These are phyloP conservation scores for Venturia canescens DNA, from an alignment of 1,140 invertebrate genomes.

Conservation along the genomic window DNA sequence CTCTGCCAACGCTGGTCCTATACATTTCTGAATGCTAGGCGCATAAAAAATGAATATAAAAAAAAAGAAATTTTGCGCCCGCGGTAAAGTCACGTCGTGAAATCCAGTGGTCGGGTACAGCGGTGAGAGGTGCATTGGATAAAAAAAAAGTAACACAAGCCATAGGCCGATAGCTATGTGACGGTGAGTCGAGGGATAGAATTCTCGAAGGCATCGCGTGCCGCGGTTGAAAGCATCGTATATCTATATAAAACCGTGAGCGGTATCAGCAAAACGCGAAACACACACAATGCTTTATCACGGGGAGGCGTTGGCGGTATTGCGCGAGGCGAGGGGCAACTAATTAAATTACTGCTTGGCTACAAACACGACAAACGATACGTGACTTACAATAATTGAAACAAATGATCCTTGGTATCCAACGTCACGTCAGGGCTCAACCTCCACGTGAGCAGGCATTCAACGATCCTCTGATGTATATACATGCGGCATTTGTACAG, in stretches of 20 bases:
- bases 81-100: neutral
- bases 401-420: slow-evolving; percentile 60
- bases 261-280: slow-evolving; percentile 43
- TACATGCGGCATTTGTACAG: slow-evolving; percentile 29
- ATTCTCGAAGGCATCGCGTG: slow-evolving; percentile 46
- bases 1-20: too few relatives aligned
- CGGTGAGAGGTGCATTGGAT: neutral
- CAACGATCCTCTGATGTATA: slow-evolving; percentile 35
- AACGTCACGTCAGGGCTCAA: slow-evolving; percentile 39
- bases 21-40: too few relatives aligned
- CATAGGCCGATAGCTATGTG: slow-evolving; percentile 25
- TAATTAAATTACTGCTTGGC: slow-evolving; percentile 64
- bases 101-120: neutral
- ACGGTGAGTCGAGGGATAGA: slow-evolving; percentile 16
- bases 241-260: slow-evolving; percentile 5
- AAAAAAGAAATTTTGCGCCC: too few relatives aligned
- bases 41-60: too few relatives aligned
- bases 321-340: slow-evolving; percentile 33
- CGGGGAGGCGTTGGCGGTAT: slow-evolving; percentile 46
- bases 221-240: slow-evolving; percentile 3
- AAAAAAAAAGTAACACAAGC: slow-evolving; percentile 36
- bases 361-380: slow-evolving; percentile 59
- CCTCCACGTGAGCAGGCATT: slow-evolving; percentile 34
- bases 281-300: slow-evolving; percentile 54
- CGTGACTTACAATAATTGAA: slow-evolving; percentile 71